Conservation (phyloP, 2,113 vertebrate genomes). For the Caranx ignobilis region DNA sequence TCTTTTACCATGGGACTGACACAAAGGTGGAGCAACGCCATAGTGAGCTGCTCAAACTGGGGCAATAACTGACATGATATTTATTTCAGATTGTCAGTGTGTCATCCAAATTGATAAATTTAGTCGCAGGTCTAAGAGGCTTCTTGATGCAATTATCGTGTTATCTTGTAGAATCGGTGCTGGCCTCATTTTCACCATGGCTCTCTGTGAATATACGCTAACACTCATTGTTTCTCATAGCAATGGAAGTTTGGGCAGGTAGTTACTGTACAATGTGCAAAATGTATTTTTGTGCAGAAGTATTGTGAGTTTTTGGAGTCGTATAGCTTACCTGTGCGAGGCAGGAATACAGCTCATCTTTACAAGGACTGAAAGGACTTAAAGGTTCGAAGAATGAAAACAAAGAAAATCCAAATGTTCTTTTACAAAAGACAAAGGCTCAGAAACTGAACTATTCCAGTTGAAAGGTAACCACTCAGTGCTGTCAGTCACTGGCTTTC, state of each 20-base stretch:
- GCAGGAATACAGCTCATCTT: conserved; percentile 68
- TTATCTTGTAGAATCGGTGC: not conserved
- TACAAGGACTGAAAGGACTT: not conserved
- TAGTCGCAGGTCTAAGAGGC: not conserved
- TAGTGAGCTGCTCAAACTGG: not conserved
- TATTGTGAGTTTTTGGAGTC: not conserved
- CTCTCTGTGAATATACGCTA: not conserved
- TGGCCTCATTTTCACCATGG: not conserved
- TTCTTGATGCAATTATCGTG: not conserved
- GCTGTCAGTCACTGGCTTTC: not conserved
- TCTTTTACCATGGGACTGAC: not conserved
- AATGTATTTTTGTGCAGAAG: not conserved
- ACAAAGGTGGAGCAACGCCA: not conserved
- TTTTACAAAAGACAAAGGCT: conserved; percentile 10
- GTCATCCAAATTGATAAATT: conserved; percentile 14
- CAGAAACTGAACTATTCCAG: not conserved
- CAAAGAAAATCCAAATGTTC: conserved; percentile 7
- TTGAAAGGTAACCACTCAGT: not conserved
- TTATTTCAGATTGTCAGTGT: not conserved
- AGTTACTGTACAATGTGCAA: not conserved
- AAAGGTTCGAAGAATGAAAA: not conserved
- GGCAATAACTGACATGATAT: not conserved
- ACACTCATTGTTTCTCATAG: not conserved
- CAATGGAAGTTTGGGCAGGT: not conserved
- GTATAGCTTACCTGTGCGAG: conserved; percentile 64